Evolutionary conservation across 2,797 vertebrate genomes (phyloP).

Genomic region (Leptatherina wallacei): DNA sequence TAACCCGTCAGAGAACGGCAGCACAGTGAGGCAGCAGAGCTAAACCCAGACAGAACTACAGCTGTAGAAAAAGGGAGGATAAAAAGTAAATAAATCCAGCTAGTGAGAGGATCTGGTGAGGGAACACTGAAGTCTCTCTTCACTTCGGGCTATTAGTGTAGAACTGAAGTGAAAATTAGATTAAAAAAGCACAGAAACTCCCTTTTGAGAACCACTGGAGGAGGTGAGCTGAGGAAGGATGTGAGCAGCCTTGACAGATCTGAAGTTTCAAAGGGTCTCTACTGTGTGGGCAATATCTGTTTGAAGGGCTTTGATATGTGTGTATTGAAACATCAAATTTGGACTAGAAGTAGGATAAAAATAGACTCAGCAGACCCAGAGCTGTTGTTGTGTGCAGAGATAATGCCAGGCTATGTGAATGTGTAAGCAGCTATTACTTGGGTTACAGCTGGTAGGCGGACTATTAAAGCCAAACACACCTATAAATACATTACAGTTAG

Average conservation of each 20-base stretch:
- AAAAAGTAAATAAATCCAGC: not conserved
- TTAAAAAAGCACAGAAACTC: conserved; percentile 47
- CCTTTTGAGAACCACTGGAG: conserved; percentile 36
- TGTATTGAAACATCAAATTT: conserved; percentile 76
- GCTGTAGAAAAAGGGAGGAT: not conserved
- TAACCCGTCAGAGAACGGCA: conserved; percentile 44
- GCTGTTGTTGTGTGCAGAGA: conserved; percentile 69
- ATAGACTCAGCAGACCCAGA: conserved; percentile 62
- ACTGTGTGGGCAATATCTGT: conserved; percentile 64
- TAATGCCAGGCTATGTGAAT: conserved; percentile 65
- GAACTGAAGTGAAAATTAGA: conserved; percentile 51
- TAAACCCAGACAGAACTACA: conserved; percentile 5
- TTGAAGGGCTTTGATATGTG: conserved; percentile 71
- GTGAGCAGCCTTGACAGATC: conserved; percentile 48
- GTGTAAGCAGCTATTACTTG: conserved; percentile 62
- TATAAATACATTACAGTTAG: conserved; percentile 48
- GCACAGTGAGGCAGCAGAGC: conserved; percentile 13
- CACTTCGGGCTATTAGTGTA: conserved; percentile 33
- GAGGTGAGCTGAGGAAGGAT: conserved; percentile 31
- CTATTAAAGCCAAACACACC: conserved; percentile 44
- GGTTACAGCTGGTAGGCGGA: conserved; percentile 41
- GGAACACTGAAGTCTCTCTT: conserved; percentile 7
- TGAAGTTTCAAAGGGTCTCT: conserved; percentile 57
- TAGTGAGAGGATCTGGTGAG: conserved; percentile 5
- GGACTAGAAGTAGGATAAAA: conserved; percentile 66